Evolutionary conservation across 2,888 invertebrate genomes (phyloP).

Genomic region (Dione vanillae): DNA sequence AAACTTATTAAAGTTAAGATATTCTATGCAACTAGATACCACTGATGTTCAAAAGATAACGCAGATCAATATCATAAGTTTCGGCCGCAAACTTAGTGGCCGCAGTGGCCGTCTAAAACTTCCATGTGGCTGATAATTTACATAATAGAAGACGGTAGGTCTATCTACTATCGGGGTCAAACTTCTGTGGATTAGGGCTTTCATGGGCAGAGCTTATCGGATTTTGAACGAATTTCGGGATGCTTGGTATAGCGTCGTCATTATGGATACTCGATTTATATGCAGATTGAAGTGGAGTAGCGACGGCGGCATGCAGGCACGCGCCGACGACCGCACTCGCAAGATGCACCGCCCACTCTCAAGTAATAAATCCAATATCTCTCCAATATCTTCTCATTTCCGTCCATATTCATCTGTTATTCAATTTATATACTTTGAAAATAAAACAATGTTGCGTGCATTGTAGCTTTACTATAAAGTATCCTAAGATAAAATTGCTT

Average conservation of each 20-base stretch:
- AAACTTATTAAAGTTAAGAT: constrained; percentile 41
- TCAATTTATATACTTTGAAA: background rate
- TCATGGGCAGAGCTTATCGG: constrained; percentile 80
- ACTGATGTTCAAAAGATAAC: constrained; percentile 68
- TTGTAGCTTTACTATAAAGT: background rate
- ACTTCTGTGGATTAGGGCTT: constrained; percentile 80
- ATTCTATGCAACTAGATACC: constrained; percentile 54
- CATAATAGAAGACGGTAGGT: constrained; percentile 82
- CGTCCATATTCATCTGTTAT: constrained; percentile 32
- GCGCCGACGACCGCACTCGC: constrained; percentile 51
- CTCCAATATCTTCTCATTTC: constrained; percentile 31
- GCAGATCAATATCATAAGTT: constrained; percentile 77
- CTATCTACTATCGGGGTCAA: constrained; percentile 81
- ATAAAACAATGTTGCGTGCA: constrained; percentile 4
- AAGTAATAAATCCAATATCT: constrained; percentile 43
- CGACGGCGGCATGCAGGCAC: constrained; percentile 63
- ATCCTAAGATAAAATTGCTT: background rate
- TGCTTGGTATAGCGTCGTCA: constrained; percentile 80
- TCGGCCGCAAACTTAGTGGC: constrained; percentile 73
- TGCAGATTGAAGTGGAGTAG: constrained; percentile 80
- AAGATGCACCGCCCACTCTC: constrained; percentile 48
- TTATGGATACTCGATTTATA: constrained; percentile 84
- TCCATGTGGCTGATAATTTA: constrained; percentile 81
- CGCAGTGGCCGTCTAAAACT: constrained; percentile 75
- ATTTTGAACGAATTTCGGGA: constrained; percentile 81